Evolutionary conservation across 1,140 invertebrate species (phyloP), one percentile per base, ranked within the genome.

Genomic region (Ips typographus): DNA sequence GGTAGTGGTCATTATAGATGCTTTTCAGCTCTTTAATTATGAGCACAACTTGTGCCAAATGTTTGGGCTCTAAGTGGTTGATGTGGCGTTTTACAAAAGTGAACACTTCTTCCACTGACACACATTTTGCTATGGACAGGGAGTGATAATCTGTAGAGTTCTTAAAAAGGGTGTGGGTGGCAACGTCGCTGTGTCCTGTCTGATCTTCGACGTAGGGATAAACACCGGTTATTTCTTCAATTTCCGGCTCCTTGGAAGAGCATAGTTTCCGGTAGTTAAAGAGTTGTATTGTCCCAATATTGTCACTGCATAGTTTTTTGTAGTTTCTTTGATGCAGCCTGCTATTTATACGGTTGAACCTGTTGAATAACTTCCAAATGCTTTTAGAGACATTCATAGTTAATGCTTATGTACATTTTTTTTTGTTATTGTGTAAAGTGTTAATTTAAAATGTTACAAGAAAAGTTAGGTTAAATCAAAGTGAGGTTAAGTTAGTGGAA

Each of bases 1-100:
- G 22, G 52, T 70, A 72, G 63, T 76, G 57, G 40, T 71, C 62
- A 58, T 58, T 60, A 68, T 72, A 78, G 43, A 77, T 75, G 43
- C 43, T 72, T 64, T 77, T 75, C 53, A 79, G 65, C 70, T 79
- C 77, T 62, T 72, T 73, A 22, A 79, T 64, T 37, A 73, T 72
- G n/a, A 78, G 70, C 1, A 79, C 71, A 37, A 71, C 65, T 66
- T 77, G 75, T 4, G 73, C 58, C 56, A 77, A 38, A 71, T 77
- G 72, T 53, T 68, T 70, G 53, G 71, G 55, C n/a, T 70, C 49
- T 2, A 74, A 65, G 39, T 66, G 43, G 58, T 71, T 49, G 39
- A 57, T 38, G 70, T 77, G 70, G 5, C 72, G 68, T 2, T 65
- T 74, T 8, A 79, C 40, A 47, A 77, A 69, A 43, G 68, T 69